A percentile compares a stretch with the other conserved stretches of the same genome.
Conservation (phyloP, 2,888 invertebrate species). For the Galerucella nymphaeae region DNA sequence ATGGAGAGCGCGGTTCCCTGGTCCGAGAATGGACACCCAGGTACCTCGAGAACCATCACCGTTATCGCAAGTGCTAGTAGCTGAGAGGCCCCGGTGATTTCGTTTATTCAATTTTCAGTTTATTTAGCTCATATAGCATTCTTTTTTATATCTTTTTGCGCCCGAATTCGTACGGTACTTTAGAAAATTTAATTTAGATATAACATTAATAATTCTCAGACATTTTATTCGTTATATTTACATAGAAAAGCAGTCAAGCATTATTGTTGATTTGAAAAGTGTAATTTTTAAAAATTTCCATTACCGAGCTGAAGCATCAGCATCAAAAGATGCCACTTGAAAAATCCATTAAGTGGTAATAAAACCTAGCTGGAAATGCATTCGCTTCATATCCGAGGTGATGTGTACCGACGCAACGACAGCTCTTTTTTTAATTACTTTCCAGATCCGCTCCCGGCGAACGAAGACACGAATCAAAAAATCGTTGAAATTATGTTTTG, state of each 20-base stretch:
- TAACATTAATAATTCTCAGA: conserved; percentile 3
- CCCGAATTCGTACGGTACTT: too few species aligned
- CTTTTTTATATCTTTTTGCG: too few species aligned
- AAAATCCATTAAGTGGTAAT: conserved; percentile 37
- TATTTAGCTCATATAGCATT: too few species aligned
- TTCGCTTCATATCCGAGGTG: conserved; percentile 15
- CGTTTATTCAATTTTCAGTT: too few species aligned
- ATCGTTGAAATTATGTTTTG: conserved; percentile 30
- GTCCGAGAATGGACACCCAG: too few species aligned
- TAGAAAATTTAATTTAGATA: neutral
- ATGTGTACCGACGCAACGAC: conserved; percentile 21
- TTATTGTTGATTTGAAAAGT: conserved; percentile 21
- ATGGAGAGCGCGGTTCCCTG: too few species aligned
- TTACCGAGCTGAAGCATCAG: neutral
- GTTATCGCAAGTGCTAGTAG: too few species aligned
- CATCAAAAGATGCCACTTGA: conserved; percentile 31
- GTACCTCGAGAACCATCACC: too few species aligned
- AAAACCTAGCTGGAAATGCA: conserved; percentile 24
- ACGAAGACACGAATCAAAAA: conserved; percentile 34
- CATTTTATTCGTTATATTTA: neutral
- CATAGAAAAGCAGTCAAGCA: neutral
- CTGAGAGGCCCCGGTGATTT: too few species aligned
- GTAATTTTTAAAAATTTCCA: conserved; percentile 22
- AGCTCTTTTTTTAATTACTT: conserved; percentile 43
- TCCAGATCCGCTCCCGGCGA: conserved; percentile 32